These are phyloP conservation scores for Sisor rabdophorus DNA, from an alignment of 2,113 vertebrate species.

Conservation along the genomic window DNA sequence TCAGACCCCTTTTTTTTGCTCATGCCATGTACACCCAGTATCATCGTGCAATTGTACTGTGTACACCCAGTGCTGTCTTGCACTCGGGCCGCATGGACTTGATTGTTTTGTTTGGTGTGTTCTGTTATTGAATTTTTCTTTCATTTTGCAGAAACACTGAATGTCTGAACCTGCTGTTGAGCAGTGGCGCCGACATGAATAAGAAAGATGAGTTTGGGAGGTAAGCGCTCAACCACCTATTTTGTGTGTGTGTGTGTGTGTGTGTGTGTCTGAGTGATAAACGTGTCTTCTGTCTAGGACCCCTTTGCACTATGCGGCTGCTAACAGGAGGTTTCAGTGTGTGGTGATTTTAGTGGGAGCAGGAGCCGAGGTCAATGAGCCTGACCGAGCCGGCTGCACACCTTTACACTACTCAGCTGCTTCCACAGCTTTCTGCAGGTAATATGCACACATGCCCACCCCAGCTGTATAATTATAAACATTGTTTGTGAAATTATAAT, in stretches of 20 bases:
- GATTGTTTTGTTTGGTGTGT: background rate
- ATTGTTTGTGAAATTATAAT: no score
- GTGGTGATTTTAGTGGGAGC: constrained; percentile 83
- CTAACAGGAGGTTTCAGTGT: constrained; percentile 89
- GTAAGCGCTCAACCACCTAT: constrained; percentile 55
- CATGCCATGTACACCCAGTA: no score
- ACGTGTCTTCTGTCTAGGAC: constrained; percentile 67
- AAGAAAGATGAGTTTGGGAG: constrained; percentile 89
- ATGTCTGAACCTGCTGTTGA: constrained; percentile 93
- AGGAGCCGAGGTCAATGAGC: constrained; percentile 81
- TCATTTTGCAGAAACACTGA: constrained; percentile 79
- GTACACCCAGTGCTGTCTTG: no score
- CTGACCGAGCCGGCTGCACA: constrained; percentile 86
- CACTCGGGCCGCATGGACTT: no score
- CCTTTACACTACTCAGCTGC: constrained; percentile 93
- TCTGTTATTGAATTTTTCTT: constrained; percentile 15
- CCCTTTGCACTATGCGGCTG: constrained; percentile 91
- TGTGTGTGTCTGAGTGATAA: background rate
- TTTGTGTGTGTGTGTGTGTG: background rate
- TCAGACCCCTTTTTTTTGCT: constrained; percentile 51
- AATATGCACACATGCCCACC: background rate
- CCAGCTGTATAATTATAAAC: no score
- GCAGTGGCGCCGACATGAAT: constrained; percentile 82
- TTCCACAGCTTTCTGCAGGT: constrained; percentile 88
- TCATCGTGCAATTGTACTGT: background rate